A percentile compares a stretch with the other conserved stretches of the same genome.
phyloP scores from a whole-genome alignment of 2,888 invertebrate genomes.

The Aproaerema taeniolella region DNA sequence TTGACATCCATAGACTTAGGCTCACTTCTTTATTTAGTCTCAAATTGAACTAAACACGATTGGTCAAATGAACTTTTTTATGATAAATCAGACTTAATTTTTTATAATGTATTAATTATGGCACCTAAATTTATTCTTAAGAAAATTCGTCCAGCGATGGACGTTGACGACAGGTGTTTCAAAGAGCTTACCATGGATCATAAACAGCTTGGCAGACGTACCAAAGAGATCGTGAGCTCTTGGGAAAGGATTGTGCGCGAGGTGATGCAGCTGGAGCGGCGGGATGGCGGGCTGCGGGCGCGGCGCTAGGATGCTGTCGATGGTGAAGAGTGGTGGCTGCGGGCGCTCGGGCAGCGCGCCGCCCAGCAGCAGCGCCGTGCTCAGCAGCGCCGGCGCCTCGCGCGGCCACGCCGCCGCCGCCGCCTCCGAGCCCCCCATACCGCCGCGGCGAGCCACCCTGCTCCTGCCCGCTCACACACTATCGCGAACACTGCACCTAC shows the following conservation, averaged over 20 bases:
- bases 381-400: conserved; percentile 67
- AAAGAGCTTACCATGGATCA: conserved; percentile 15
- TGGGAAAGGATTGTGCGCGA: conserved; percentile 80
- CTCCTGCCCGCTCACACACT: conserved; percentile 28
- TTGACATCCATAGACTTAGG: too few relatives aligned
- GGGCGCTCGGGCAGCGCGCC: conserved; percentile 66
- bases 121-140: too few relatives aligned
- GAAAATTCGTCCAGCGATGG: too few relatives aligned
- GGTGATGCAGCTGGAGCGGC: conserved; percentile 76
- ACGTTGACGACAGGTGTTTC: too few relatives aligned
- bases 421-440: conserved; percentile 59
- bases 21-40: too few relatives aligned
- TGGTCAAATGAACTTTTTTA: too few relatives aligned
- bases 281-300: conserved; percentile 78
- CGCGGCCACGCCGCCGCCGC: conserved; percentile 56
- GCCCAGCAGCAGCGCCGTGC: conserved; percentile 72
- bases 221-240: conserved; percentile 89
- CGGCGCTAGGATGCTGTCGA: conserved; percentile 91
- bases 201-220: conserved; percentile 65
- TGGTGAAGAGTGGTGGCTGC: conserved; percentile 84
- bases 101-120: too few relatives aligned
- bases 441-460: conserved; percentile 33
- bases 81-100: too few relatives aligned
- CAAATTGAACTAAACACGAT: too few relatives aligned
- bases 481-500: conserved; percentile 20